Evolutionary conservation across 2,113 vertebrate genomes (phyloP).

Genomic region (Microcebus tavaratra): DNA sequence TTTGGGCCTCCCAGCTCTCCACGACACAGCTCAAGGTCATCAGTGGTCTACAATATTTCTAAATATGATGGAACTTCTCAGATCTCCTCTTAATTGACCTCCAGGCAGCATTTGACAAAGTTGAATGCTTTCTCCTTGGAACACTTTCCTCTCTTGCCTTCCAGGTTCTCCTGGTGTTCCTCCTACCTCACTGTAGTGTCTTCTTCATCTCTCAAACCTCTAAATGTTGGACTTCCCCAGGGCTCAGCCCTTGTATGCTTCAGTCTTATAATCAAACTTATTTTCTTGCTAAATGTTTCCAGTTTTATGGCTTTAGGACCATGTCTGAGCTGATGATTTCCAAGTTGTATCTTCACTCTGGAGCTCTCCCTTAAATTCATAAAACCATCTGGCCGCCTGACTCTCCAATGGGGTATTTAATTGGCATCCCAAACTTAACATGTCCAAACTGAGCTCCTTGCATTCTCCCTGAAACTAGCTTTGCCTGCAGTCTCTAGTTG

Average conservation of each 20-base stretch:
- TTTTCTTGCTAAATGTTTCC: not conserved
- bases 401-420: not conserved
- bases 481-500: not conserved
- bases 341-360: not conserved
- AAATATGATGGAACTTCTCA: not conserved
- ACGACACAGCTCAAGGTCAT: not conserved
- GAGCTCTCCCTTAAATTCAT: not conserved
- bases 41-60: not conserved
- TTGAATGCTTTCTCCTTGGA: not conserved
- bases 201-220: not conserved
- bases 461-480: not conserved
- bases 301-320: not conserved
- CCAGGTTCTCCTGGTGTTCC: not conserved
- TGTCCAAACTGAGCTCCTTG: not conserved
- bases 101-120: not conserved
- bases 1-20: not conserved
- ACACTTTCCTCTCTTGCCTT: not conserved
- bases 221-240: not conserved
- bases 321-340: not conserved
- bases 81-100: not conserved
- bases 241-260: not conserved
- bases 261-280: not conserved
- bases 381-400: not conserved
- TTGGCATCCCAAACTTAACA: not conserved
- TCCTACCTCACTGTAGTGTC: not conserved